These are phyloP conservation scores for Venustaconcha ellipsiformis DNA, from an alignment of 1,140 invertebrate species.

Conservation along the genomic window DNA sequence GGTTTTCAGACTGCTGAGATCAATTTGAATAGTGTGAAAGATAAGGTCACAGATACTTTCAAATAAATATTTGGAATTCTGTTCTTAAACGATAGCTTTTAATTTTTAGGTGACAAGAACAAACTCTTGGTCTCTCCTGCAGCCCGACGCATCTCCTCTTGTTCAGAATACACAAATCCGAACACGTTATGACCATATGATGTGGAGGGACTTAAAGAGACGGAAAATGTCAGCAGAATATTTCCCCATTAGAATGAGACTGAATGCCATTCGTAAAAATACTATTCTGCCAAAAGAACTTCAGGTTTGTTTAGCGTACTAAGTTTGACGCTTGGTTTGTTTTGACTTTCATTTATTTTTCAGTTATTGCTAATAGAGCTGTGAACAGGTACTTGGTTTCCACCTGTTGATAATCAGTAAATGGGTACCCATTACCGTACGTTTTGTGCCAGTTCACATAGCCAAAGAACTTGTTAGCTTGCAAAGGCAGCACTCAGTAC, in stretches of 20 bases:
- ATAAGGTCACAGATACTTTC: no score
- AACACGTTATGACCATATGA: conserved; percentile 76
- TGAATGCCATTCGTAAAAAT: conserved; percentile 84
- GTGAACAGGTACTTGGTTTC: no score
- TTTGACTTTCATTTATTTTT: no score
- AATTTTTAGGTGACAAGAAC: background rate
- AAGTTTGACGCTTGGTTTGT: no score
- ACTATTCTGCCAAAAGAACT: conserved; percentile 85
- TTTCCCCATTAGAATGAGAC: conserved; percentile 78
- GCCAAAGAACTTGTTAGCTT: no score
- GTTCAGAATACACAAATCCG: conserved; percentile 12
- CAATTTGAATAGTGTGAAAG: no score
- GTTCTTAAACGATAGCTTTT: background rate
- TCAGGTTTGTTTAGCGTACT: conserved; percentile 46
- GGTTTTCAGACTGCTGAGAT: no score
- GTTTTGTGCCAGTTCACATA: no score
- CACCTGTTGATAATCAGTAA: no score
- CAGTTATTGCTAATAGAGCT: no score
- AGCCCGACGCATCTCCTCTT: background rate
- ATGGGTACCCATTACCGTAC: no score
- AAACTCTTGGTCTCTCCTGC: background rate
- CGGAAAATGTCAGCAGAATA: conserved; percentile 79
- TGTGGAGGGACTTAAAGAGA: conserved; percentile 86
- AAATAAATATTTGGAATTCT: background rate
- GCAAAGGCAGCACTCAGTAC: no score